Evolutionary conservation across 1,140 invertebrate genomes (phyloP).

Genomic region (Drosophila jambulina): DNA sequence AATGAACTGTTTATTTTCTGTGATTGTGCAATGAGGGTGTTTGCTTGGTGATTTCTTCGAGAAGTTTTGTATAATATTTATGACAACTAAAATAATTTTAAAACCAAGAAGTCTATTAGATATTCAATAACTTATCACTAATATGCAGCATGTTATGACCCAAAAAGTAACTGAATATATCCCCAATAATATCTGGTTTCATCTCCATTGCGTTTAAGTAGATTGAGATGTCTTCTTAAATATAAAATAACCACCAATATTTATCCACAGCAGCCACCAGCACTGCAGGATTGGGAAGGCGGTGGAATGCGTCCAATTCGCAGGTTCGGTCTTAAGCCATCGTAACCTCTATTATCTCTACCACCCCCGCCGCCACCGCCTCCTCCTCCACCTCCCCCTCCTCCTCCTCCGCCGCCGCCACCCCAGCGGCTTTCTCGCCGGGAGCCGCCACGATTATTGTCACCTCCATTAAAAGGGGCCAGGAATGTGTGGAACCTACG

Average conservation of each 20-base stretch:
- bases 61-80: not conserved
- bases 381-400: constrained; percentile 39
- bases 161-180: not conserved
- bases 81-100: not conserved
- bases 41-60: not conserved
- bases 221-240: not conserved
- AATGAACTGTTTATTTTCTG: not conserved
- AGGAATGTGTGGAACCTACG: constrained; percentile 57
- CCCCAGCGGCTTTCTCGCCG: constrained; percentile 30
- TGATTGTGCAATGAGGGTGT: not conserved
- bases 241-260: not conserved
- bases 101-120: not conserved
- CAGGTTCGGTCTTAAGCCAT: constrained; percentile 62
- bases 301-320: constrained; percentile 68
- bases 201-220: constrained; percentile 5
- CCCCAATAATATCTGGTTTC: no score
- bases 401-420: not conserved
- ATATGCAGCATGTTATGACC: constrained; percentile 4
- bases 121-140: constrained; percentile 11
- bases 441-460: constrained; percentile 26
- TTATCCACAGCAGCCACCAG: constrained; percentile 66
- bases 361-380: constrained; percentile 56
- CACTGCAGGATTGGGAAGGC: constrained; percentile 27
- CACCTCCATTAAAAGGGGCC: constrained; percentile 60
- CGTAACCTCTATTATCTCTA: constrained; percentile 31